Base-by-base conservation (phyloP, 2,888 invertebrate genomes). In the Cecidostiba fungosa region DNA sequence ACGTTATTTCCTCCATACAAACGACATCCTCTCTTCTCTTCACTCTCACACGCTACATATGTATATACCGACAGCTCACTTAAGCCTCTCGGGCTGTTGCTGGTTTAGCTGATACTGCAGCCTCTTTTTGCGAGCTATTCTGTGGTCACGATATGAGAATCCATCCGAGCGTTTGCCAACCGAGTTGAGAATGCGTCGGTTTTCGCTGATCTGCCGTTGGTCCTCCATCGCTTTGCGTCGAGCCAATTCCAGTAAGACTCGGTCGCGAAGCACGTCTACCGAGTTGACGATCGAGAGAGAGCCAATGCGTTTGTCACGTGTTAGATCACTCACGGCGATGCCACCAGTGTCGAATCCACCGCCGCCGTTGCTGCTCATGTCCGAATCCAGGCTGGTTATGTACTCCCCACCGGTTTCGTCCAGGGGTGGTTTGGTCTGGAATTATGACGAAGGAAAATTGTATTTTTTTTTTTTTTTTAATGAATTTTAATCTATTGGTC, bases 241-340 rank as follows among this genome's bases (percentile, higher is more conserved):
- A 23, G 97, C 97, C 89, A 97, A 96, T 94, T 98, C 97, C 89
- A 97, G 94, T 88, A 97, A 93, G 76, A 97, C 95, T 91, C 97
- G 95, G 92, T 97, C 96, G 88, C 98, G 95, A 72, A 98, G 95
- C 77, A 98, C 97, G 93, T 98, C 98, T 95, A 98, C 94, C 0
- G 98, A 97, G 94, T 97, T 97, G 91, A 97, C 97, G 94, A 98
- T 97, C 88, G 98, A 98, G 89, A 98, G 94, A 19, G 97, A 97
- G 4, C 91, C 88, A 81, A 69, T 88, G 77, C 86, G 89, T 87
- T 78, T 88, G 86, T 76, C 87, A 87, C 47, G 89, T 85, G 73
- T 89, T 89, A 76, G 12, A 6, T 19, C 36, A 3, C 8, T 43
- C 10, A 16, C 26, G 19, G 66, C 6, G n/a, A 23, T 14, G 29